Percentiles rank a stretch among this genome's conserved stretches.
These are phyloP conservation scores for Pyrgus malvae DNA, from an alignment of 2,888 invertebrate genomes.

Conservation along the genomic window DNA sequence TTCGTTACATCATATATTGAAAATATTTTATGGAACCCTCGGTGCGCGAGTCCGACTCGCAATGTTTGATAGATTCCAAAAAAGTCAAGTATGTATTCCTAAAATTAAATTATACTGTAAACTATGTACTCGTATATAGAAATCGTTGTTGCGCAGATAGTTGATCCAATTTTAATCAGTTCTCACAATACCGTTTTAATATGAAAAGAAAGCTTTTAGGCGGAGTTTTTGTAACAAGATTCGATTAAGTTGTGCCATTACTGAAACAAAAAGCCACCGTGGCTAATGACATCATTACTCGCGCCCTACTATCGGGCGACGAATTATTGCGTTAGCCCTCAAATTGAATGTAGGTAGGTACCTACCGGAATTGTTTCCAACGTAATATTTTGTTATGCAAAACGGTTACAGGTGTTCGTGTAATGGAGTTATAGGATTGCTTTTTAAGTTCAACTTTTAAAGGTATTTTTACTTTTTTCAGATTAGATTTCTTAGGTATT, in stretches of 20 bases:
- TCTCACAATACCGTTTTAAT: background rate
- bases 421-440: background rate
- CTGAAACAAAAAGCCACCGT: constrained; percentile 49
- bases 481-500: too few species aligned
- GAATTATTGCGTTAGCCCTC: constrained; percentile 49
- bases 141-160: too few species aligned
- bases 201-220: constrained; percentile 16
- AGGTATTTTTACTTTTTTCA: too few species aligned
- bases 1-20: too few species aligned
- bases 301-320: constrained; percentile 42
- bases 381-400: constrained; percentile 55
- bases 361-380: constrained; percentile 44
- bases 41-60: too few species aligned
- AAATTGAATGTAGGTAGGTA: constrained; percentile 37
- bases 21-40: too few species aligned
- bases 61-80: too few species aligned
- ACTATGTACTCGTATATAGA: too few species aligned
- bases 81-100: too few species aligned
- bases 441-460: too few species aligned
- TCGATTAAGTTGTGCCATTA: constrained; percentile 39
- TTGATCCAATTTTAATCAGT: background rate
- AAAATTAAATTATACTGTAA: too few species aligned
- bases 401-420: constrained; percentile 47
- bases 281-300: constrained; percentile 62
- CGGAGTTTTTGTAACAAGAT: constrained; percentile 19